Conservation (phyloP, 1,140 invertebrate species). For the Trachelipus rathkii region DNA sequence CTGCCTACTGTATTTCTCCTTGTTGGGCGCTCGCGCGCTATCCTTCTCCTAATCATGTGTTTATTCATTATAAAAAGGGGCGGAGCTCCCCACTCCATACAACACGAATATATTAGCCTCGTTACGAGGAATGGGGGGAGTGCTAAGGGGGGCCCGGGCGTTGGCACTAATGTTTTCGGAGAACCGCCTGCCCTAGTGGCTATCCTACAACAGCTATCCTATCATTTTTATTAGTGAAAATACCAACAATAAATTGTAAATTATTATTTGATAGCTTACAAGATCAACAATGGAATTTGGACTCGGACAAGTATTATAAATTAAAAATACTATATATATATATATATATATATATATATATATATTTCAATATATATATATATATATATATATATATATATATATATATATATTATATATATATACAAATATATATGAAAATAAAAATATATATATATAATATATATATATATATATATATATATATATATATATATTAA, state of each 20-base stretch:
- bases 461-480: neutral
- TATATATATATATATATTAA: neutral
- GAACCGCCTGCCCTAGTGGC: neutral
- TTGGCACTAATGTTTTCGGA: neutral
- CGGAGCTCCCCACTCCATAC: neutral
- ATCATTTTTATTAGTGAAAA: neutral
- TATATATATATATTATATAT: no score
- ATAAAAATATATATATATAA: neutral
- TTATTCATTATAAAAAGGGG: constrained; percentile 4
- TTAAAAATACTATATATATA: no score
- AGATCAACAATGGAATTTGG: no score
- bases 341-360: no score
- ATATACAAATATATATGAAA: no score
- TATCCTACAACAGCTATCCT: neutral
- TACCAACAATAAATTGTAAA: neutral
- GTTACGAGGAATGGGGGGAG: neutral
- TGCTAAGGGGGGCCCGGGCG: no score
- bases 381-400: no score
- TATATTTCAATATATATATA: no score
- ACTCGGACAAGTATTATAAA: no score
- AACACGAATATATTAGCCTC: constrained; percentile 3
- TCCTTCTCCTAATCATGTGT: constrained; percentile 3
- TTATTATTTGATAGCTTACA: neutral
- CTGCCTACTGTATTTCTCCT: neutral
- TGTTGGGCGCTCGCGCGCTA: neutral